phyloP scores from a whole-genome alignment of 2,888 invertebrate species.

The Eucriotettix oculatus region DNA sequence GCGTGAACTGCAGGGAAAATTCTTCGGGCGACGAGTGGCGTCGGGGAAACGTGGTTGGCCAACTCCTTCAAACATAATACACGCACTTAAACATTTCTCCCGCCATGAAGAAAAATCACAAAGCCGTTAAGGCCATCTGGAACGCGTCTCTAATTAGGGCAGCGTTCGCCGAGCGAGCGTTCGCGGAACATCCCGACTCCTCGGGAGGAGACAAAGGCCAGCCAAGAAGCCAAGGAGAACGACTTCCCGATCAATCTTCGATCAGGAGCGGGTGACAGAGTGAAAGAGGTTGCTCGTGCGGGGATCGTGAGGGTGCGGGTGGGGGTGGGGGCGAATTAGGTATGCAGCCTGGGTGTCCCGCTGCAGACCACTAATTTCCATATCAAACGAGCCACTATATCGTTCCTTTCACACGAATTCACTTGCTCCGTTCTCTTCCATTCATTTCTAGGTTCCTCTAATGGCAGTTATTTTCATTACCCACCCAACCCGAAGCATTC shows the following conservation, averaged over 20 bases:
- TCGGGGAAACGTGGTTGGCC: no score
- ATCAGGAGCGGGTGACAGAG: conserved; percentile 1
- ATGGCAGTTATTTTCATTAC: conserved; percentile 13
- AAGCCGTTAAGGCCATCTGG: no score
- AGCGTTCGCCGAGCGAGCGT: no score
- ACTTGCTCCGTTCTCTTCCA: conserved; percentile 4
- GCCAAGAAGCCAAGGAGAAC: conserved; percentile 5
- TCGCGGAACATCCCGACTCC: no score
- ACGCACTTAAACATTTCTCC: no score
- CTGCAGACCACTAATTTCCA: conserved; percentile 12
- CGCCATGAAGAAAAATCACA: no score
- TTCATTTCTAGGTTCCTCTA: conserved; percentile 7
- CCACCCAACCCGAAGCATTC: conserved; percentile 5
- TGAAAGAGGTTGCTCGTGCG: background rate
- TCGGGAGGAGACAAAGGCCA: no score
- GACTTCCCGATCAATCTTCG: conserved; percentile 8
- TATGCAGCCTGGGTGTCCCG: conserved; percentile 8
- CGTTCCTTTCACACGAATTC: conserved; percentile 8
- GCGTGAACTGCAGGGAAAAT: no score
- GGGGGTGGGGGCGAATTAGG: conserved; percentile 9
- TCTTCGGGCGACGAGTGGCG: no score
- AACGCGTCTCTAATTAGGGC: no score
- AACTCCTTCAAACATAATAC: no score
- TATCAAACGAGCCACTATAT: conserved; percentile 11
- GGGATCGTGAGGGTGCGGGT: background rate